A percentile compares a stretch with the other conserved stretches of the same genome.
Evolutionary conservation across 2,113 vertebrate genomes (phyloP).

Genomic region (Delphinapterus leucas): DNA sequence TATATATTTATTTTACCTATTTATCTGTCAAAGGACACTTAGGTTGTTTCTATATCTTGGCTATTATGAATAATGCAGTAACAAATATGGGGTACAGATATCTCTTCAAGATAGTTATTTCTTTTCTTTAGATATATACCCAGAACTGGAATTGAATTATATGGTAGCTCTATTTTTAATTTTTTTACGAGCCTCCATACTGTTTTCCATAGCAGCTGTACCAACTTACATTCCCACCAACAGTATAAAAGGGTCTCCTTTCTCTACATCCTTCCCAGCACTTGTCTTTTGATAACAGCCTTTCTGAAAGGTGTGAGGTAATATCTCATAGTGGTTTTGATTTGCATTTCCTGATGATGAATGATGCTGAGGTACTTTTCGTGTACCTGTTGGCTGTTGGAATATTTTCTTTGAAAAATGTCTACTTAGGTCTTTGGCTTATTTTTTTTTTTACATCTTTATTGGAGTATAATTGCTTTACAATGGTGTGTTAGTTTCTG

Average conservation of each 20-base stretch:
- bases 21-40: no score
- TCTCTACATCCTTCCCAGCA: neutral
- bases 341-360: neutral
- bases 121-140: neutral
- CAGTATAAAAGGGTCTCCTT: neutral
- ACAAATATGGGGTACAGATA: no score
- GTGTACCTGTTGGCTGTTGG: neutral
- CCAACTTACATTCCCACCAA: neutral
- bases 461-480: neutral
- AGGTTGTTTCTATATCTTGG: no score
- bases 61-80: no score
- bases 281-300: neutral
- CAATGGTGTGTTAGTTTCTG: neutral
- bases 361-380: neutral
- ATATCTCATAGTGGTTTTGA: neutral
- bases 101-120: no score
- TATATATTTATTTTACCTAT: no score
- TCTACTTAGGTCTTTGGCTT: neutral
- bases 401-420: neutral
- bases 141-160: neutral
- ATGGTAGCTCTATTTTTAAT: neutral
- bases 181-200: neutral
- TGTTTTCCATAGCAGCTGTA: neutral
- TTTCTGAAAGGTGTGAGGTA: neutral
- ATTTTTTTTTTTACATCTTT: neutral